Evolutionary conservation across 2,888 invertebrate species (phyloP), one percentile per base, ranked within the genome.

Genomic region (Gandaritis pyraliata): DNA sequence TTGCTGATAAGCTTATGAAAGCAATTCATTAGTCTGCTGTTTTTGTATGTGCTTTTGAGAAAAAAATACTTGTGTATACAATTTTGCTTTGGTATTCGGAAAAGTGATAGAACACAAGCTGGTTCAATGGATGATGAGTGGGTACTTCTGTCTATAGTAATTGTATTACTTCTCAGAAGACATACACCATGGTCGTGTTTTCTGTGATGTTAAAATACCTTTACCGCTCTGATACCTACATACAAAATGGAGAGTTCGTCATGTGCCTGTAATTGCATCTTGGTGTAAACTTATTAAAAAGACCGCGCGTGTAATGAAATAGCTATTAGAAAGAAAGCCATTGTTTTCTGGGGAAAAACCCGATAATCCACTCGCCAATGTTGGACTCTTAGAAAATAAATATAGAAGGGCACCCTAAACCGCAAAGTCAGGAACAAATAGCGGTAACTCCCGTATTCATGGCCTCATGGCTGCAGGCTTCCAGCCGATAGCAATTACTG

Each of bases 401-500:
- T 89, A 88, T 81, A 83, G 82, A 79, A 83, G 73, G 85, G 87
- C 84, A 85, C 87, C 88, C 87, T 85, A 88, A 89, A 87, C 91
- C 91, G 86, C 90, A 89, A 85, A 83, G 90, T 90, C 90, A 90
- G 87, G 86, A 90, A 90, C 91, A 90, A 90, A 92, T 90, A 90
- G 90, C 90, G 87, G 90, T 90, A 90, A 88, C 88, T 90, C 90
- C 88, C 84, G 87, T 90, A 90, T 91, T 91, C 91, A 91, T 91
- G 88, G 88, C 84, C 59, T 88, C 88, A 87, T 83, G 90, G 89
- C 87, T 90, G 89, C 90, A 89, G 87, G 86, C 86, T 77, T 82
- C 88, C 82, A 88, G 85, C 90, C 91, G 90, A 91, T 91, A 89
- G 91, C 91, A 92, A 92, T 92, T 92, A 92, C 91, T 85, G 87